Conservation (phyloP, 2,113 vertebrate species). For the Grantiella picta region DNA sequence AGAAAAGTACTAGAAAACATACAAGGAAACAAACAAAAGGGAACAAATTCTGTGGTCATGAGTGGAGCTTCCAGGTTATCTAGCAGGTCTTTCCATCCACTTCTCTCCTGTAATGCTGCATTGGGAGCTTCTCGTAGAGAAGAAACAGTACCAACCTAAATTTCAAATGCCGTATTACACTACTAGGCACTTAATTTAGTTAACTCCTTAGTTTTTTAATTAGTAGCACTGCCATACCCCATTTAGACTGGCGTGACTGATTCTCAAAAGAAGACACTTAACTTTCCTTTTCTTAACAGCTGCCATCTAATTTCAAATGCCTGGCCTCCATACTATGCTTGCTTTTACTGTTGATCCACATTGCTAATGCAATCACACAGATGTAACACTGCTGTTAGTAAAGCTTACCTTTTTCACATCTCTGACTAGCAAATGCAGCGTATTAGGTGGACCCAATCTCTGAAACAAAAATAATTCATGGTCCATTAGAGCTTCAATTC, state of each 20-base stretch:
- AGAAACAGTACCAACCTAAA: neutral
- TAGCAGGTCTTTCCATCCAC: neutral
- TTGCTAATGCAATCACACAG: neutral
- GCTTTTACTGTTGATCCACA: neutral
- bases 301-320: neutral
- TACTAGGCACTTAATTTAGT: neutral
- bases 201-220: neutral
- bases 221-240: fast-evolving
- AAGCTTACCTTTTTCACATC: constrained; percentile 95
- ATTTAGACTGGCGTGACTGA: neutral
- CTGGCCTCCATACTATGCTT: neutral
- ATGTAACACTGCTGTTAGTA: neutral
- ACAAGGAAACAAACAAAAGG: neutral
- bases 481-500: neutral
- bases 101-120: neutral
- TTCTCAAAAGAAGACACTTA: neutral
- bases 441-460: constrained; percentile 92
- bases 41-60: neutral
- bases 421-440: constrained; percentile 88
- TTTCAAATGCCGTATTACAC: neutral
- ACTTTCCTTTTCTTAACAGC: neutral
- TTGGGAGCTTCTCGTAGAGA: neutral
- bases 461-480: constrained; percentile 67
- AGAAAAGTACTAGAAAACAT: neutral
- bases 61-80: neutral